These are phyloP conservation scores for Chiridota heheva DNA, from an alignment of 35 echinoderm and acorn worm genomes.

Conservation along the genomic window DNA sequence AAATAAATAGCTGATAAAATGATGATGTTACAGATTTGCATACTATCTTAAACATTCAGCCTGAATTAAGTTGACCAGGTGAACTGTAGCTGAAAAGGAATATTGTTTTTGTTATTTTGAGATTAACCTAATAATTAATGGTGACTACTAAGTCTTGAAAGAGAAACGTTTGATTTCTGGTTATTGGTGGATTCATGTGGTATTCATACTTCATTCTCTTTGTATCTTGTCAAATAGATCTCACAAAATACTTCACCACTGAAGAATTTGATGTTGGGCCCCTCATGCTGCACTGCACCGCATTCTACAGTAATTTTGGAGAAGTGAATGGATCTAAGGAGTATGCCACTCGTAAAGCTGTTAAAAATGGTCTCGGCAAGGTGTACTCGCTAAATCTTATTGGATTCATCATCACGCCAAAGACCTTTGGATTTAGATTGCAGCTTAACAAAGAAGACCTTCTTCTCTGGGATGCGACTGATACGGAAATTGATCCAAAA, in stretches of 20 bases:
- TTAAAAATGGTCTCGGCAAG: conserved; percentile 8
- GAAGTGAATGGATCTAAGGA: conserved; percentile 4
- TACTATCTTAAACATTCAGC: background rate
- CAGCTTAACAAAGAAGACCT: conserved; percentile 45
- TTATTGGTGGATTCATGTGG: background rate
- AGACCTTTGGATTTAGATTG: conserved; percentile 54
- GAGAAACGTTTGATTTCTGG: background rate
- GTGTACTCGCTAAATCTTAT: conserved; percentile 45
- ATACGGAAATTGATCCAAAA: too few relatives aligned
- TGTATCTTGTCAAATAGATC: conserved; percentile 17
- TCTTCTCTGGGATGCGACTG: conserved; percentile 36
- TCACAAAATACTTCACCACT: conserved; percentile 42
- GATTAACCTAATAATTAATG: background rate
- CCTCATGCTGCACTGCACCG: conserved; percentile 65
- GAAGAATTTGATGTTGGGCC: conserved; percentile 38
- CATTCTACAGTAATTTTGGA: conserved; percentile 45
- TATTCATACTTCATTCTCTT: background rate
- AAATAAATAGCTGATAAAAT: too few relatives aligned
- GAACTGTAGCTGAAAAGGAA: background rate
- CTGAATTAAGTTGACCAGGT: background rate
- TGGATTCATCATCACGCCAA: conserved; percentile 61
- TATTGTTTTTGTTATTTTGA: background rate
- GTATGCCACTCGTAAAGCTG: conserved; percentile 12
- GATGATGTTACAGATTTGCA: too few relatives aligned
- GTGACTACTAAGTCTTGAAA: background rate